Evolutionary conservation across 2,113 vertebrate species (phyloP).

Genomic region (Trematocara unimaculatum): DNA sequence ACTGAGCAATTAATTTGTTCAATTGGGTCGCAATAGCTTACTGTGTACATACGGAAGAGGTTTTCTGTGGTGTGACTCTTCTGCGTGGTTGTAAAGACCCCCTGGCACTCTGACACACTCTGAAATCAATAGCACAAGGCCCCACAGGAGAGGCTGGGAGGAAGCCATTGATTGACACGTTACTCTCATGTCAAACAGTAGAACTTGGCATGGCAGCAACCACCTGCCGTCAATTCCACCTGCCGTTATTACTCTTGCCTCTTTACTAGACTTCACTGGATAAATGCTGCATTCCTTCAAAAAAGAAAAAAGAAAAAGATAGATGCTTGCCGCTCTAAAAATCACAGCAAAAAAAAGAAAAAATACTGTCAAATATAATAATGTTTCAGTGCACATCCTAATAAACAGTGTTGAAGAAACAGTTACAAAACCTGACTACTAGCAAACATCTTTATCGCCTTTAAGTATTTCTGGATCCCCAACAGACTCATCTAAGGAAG

Average conservation of each 20-base stretch:
- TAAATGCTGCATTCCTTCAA: background rate
- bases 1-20: background rate
- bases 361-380: constrained; percentile 21
- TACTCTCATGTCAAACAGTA: constrained; percentile 68
- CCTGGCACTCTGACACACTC: constrained; percentile 61
- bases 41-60: background rate
- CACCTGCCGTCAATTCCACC: constrained; percentile 63
- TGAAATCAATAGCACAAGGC: constrained; percentile 69
- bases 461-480: constrained; percentile 54
- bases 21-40: background rate
- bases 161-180: constrained; percentile 74
- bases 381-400: constrained; percentile 28
- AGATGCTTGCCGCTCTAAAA: background rate
- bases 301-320: background rate
- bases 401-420: constrained; percentile 13
- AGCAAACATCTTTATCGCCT: constrained; percentile 49
- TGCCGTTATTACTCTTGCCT: constrained; percentile 35
- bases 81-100: constrained; percentile 44
- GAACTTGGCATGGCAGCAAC: constrained; percentile 63
- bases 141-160: constrained; percentile 62
- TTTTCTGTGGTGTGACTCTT: constrained; percentile 38
- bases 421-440: constrained; percentile 13
- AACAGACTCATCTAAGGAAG: background rate
- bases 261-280: background rate
- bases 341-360: background rate